Evolutionary conservation across 2,113 vertebrate genomes (phyloP).

Genomic region (Pterocles burchelli): DNA sequence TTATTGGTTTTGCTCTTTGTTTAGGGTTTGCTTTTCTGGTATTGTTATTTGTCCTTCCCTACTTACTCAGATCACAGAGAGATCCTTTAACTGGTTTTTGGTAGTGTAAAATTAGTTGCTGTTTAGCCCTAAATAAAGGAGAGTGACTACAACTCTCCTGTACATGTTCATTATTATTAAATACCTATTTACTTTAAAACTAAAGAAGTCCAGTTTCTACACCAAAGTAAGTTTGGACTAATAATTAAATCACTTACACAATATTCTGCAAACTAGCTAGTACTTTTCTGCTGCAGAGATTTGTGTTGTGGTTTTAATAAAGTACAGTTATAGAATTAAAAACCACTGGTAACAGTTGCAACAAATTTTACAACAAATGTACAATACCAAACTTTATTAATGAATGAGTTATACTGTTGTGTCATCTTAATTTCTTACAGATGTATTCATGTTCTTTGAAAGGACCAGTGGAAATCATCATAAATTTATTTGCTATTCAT

Average conservation of each 20-base stretch:
- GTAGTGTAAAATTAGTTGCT: neutral
- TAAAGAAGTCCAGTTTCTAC: neutral
- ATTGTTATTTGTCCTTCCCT: neutral
- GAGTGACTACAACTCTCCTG: neutral
- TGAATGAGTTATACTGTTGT: conserved; percentile 9
- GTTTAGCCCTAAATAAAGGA: neutral
- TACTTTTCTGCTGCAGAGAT: neutral
- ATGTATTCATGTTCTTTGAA: conserved; percentile 36
- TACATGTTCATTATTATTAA: neutral
- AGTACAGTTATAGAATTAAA: neutral
- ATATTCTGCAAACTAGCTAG: neutral
- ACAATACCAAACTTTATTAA: conserved; percentile 41
- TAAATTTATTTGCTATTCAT: conserved; percentile 44
- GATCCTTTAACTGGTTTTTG: neutral
- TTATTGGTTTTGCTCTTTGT: neutral
- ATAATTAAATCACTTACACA: neutral
- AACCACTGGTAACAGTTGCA: neutral
- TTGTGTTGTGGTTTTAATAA: conserved; percentile 16
- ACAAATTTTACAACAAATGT: conserved; percentile 27
- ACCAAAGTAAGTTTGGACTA: neutral
- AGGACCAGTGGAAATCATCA: conserved; percentile 22
- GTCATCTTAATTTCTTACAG: conserved; percentile 57
- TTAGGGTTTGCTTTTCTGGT: neutral
- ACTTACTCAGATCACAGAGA: neutral
- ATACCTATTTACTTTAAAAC: neutral